Evolutionary conservation across 1,140 invertebrate genomes (phyloP).

Genomic region (Meloidogyne exigua): DNA sequence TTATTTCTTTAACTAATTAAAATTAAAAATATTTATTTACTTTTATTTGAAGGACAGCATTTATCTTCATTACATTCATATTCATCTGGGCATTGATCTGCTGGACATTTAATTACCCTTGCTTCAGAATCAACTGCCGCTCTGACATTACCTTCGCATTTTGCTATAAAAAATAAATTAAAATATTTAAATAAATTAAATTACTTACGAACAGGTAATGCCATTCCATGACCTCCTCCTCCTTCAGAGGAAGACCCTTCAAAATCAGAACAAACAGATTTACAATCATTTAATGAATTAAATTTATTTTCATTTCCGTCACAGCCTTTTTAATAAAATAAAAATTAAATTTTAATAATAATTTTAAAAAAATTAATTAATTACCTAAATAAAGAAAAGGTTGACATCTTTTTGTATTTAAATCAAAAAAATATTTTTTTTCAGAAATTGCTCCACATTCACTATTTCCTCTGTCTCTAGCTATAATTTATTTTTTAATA

Average conservation of each 20-base stretch:
- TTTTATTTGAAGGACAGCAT: slow-evolving; percentile 59
- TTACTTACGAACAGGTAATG: slow-evolving; percentile 51
- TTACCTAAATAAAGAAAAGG: slow-evolving; percentile 54
- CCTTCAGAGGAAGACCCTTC: slow-evolving; percentile 23
- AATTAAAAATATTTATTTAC: too few species aligned
- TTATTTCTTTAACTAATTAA: too few species aligned
- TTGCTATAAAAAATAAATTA: slow-evolving; percentile 36
- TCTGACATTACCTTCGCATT: slow-evolving; percentile 54
- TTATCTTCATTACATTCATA: slow-evolving; percentile 52
- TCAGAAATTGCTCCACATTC: slow-evolving; percentile 37
- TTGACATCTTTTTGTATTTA: slow-evolving; percentile 50
- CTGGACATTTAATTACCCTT: slow-evolving; percentile 36
- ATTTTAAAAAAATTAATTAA: not conserved
- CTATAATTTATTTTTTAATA: slow-evolving; percentile 28
- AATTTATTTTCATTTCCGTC: slow-evolving; percentile 54
- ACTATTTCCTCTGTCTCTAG: slow-evolving; percentile 49
- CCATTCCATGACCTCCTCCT: slow-evolving; percentile 31
- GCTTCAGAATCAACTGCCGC: slow-evolving; percentile 51
- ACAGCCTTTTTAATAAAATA: slow-evolving; percentile 31
- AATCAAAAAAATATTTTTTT: slow-evolving; percentile 53
- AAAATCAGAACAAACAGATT: slow-evolving; percentile 29
- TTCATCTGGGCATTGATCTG: slow-evolving; percentile 47
- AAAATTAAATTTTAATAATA: slow-evolving; percentile 2
- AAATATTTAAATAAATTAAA: slow-evolving; percentile 5
- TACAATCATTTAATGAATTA: slow-evolving; percentile 36